phyloP scores from a whole-genome alignment of 2,113 vertebrate species.

The Pseudorasbora parva region DNA sequence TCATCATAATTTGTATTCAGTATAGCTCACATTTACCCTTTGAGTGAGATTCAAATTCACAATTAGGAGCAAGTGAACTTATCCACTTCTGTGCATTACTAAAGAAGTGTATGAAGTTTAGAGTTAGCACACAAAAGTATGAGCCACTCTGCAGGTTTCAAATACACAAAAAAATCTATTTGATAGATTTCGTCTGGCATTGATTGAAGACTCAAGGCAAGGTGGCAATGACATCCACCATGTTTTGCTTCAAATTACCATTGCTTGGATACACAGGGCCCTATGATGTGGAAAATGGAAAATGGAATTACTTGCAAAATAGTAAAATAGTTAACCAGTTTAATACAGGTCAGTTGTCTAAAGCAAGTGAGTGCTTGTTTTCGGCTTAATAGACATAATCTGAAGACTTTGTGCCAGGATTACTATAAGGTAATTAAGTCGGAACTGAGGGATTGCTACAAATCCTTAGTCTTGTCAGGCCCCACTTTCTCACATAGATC shows the following conservation, averaged over 20 bases:
- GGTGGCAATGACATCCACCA: neutral
- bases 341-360: neutral
- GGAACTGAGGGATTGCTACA: constrained; percentile 17
- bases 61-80: neutral
- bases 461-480: constrained; percentile 38
- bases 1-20: neutral
- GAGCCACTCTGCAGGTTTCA: neutral
- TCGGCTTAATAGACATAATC: constrained; percentile 32
- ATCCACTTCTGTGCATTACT: neutral
- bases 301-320: neutral
- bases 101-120: neutral
- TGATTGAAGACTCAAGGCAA: neutral
- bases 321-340: neutral
- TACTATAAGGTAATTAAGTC: constrained; percentile 40
- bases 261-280: neutral
- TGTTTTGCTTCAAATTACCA: neutral
- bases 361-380: neutral
- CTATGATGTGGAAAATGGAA: neutral
- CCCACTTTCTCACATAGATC: constrained; percentile 37
- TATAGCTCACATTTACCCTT: neutral
- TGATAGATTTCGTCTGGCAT: neutral
- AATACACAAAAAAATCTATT: neutral
- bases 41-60: neutral
- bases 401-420: constrained; percentile 25
- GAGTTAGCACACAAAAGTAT: neutral